Percentiles rank a stretch among this genome's conserved stretches.
phyloP scores from a whole-genome alignment of 2,888 invertebrate species.

The Strigamia maritima region DNA sequence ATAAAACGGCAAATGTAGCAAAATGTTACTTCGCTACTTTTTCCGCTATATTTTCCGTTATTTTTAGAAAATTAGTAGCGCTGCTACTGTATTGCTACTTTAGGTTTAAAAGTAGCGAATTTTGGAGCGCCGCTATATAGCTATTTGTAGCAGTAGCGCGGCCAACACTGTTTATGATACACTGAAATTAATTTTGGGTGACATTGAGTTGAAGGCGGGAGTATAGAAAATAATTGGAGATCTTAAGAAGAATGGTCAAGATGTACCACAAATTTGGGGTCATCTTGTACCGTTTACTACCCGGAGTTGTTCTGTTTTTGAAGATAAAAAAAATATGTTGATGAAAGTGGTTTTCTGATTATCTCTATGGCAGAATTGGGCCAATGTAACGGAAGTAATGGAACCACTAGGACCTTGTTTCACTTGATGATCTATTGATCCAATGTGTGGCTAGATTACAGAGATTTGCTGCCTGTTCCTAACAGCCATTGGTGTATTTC shows the following conservation, averaged over 20 bases:
- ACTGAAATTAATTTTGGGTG: too few species aligned
- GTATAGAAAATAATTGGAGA: not conserved
- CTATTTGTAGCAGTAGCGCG: too few species aligned
- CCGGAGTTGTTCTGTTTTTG: not conserved
- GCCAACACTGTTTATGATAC: too few species aligned
- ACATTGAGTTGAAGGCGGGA: not conserved
- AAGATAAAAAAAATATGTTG: constrained; percentile 14
- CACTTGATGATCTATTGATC: constrained; percentile 34
- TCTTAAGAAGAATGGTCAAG: not conserved
- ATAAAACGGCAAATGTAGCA: too few species aligned
- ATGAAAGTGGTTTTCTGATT: constrained; percentile 16
- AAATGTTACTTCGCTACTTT: too few species aligned
- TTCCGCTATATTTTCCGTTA: too few species aligned
- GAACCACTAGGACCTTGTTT: constrained; percentile 31
- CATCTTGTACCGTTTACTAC: not conserved
- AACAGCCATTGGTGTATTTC: constrained; percentile 8
- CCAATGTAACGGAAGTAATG: constrained; percentile 32
- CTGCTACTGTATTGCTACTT: too few species aligned
- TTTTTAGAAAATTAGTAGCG: too few species aligned
- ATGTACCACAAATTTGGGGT: not conserved
- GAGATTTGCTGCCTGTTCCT: constrained; percentile 27
- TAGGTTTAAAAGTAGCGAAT: too few species aligned
- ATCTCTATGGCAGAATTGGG: constrained; percentile 28
- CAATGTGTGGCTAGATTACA: constrained; percentile 20
- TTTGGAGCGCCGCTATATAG: too few species aligned